phyloP scores from a whole-genome alignment of 2,797 vertebrate species.

The Pangasius krempfi region DNA sequence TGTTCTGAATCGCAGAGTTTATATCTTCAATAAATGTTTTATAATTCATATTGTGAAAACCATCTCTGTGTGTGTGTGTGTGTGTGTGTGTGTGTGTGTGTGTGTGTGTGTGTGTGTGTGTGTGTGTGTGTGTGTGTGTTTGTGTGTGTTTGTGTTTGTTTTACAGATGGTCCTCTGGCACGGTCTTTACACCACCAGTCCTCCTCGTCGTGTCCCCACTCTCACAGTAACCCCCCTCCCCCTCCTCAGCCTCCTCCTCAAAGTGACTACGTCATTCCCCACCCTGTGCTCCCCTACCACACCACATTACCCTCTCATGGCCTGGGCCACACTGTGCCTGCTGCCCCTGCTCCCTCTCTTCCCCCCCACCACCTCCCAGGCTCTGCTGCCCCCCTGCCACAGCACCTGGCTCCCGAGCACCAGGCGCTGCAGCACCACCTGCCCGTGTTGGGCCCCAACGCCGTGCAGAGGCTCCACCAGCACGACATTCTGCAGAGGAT shows the following conservation, averaged over 20 bases:
- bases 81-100: neutral
- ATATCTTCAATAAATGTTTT: neutral
- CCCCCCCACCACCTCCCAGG: constrained; percentile 85
- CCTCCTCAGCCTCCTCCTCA: constrained; percentile 86
- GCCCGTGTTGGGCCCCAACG: constrained; percentile 82
- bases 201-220: constrained; percentile 89
- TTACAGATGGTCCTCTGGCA: constrained; percentile 87
- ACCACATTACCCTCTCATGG: constrained; percentile 86
- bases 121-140: no score
- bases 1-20: neutral
- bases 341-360: constrained; percentile 77
- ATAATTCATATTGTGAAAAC: neutral
- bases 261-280: constrained; percentile 94
- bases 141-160: neutral
- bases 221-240: constrained; percentile 90
- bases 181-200: constrained; percentile 95
- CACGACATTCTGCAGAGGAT: constrained; percentile 96
- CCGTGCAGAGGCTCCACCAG: constrained; percentile 89
- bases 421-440: constrained; percentile 91
- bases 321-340: constrained; percentile 84
- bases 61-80: neutral
- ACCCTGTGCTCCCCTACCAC: constrained; percentile 92
- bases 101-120: neutral
- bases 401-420: constrained; percentile 88
- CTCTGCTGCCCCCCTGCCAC: constrained; percentile 84